Evolutionary conservation across 2,888 invertebrate species (phyloP).

Genomic region (Trypoxylon attenuatum): DNA sequence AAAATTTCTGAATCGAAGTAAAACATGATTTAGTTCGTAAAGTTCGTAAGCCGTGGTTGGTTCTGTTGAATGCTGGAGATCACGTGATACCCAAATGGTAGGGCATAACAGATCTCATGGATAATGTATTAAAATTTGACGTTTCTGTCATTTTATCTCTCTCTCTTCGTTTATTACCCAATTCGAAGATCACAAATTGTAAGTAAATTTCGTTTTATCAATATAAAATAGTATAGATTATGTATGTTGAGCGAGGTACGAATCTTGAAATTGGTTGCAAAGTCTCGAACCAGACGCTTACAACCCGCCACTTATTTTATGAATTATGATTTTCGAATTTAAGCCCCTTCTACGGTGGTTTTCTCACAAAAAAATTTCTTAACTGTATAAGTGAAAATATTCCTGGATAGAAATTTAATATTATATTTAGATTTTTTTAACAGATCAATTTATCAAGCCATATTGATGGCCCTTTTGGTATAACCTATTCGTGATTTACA

Average conservation of each 20-base stretch:
- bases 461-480: slow-evolving; percentile 20
- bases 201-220: slow-evolving; percentile 17
- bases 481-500: slow-evolving; percentile 47
- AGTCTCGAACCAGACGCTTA: slow-evolving; percentile 60
- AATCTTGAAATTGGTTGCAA: slow-evolving; percentile 9
- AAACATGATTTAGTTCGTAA: too few species aligned
- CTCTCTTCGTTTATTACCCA: slow-evolving; percentile 27
- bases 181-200: slow-evolving; percentile 31
- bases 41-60: slow-evolving; percentile 15
- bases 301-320: slow-evolving; percentile 46
- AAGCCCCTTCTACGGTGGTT: slow-evolving; percentile 28
- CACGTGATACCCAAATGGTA: slow-evolving; percentile 54
- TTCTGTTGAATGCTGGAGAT: slow-evolving; percentile 30
- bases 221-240: background rate
- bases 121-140: slow-evolving; percentile 44
- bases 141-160: slow-evolving; percentile 44
- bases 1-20: too few species aligned
- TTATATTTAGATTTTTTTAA: slow-evolving; percentile 1
- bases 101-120: slow-evolving; percentile 37
- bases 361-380: slow-evolving; percentile 5
- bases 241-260: too few species aligned
- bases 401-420: too few species aligned
- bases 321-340: slow-evolving; percentile 58
- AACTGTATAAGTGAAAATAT: too few species aligned
- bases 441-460: slow-evolving; percentile 15